phyloP scores from a whole-genome alignment of 2,888 invertebrate genomes.

The Phortica magna region DNA sequence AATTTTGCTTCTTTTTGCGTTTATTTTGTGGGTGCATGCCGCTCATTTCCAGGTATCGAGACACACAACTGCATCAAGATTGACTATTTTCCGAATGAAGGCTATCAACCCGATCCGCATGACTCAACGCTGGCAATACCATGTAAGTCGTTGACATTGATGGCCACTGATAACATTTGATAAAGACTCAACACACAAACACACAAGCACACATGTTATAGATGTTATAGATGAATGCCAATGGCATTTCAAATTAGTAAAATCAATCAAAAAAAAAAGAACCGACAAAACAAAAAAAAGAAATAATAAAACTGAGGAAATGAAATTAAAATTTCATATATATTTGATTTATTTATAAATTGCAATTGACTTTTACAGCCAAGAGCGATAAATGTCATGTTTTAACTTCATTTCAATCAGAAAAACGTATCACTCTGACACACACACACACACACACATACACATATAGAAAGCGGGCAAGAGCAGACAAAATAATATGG shows the following conservation, averaged over 20 bases:
- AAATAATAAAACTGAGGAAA: no score
- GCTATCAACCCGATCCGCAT: conserved; percentile 91
- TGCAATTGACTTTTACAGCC: background rate
- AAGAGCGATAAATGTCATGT: no score
- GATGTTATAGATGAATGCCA: no score
- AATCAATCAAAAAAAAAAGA: no score
- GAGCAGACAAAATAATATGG: no score
- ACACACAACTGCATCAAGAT: conserved; percentile 85
- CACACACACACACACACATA: no score
- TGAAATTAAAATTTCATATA: background rate
- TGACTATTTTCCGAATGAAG: conserved; percentile 92
- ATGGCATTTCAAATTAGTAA: no score
- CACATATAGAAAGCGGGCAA: no score
- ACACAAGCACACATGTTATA: background rate
- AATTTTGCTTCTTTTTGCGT: conserved; percentile 9
- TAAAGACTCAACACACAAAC: background rate
- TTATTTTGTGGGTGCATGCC: background rate
- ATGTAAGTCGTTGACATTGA: conserved; percentile 83
- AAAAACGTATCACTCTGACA: no score
- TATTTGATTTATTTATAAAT: conserved; percentile 14
- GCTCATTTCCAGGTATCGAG: conserved; percentile 60
- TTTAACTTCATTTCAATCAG: no score
- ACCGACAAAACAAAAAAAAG: no score
- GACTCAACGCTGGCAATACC: conserved; percentile 96
- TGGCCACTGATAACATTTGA: background rate